phyloP scores from a whole-genome alignment of 2,113 vertebrate species.

The Sinocyclocheilus anshuiensis region DNA sequence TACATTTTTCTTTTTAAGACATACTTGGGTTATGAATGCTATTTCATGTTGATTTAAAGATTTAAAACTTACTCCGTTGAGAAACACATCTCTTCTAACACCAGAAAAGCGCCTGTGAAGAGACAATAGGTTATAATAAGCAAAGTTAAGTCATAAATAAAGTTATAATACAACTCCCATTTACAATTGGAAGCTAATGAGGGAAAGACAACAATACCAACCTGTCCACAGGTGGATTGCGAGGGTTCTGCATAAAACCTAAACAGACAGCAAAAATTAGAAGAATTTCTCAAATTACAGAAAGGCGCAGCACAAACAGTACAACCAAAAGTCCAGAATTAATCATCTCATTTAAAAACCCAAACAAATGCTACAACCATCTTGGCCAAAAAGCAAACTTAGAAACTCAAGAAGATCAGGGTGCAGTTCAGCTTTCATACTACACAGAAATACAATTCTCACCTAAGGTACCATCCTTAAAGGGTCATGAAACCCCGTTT shows the following conservation, averaged over 20 bases:
- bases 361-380: not conserved
- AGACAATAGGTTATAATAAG: slow-evolving; percentile 63
- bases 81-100: slow-evolving; percentile 93
- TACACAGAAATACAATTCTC: not conserved
- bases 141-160: slow-evolving; percentile 55
- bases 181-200: slow-evolving; percentile 8
- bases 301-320: not conserved
- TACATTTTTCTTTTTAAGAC: not conserved
- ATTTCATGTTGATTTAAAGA: not conserved
- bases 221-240: slow-evolving; percentile 95
- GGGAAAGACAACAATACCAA: slow-evolving; percentile 67
- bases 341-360: not conserved
- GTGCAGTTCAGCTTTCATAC: not conserved
- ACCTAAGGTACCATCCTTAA: not conserved
- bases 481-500: no score
- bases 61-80: slow-evolving; percentile 91
- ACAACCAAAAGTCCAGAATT: not conserved
- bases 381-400: not conserved
- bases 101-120: slow-evolving; percentile 92
- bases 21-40: not conserved
- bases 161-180: slow-evolving; percentile 59
- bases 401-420: not conserved
- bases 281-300: slow-evolving; percentile 4
- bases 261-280: slow-evolving; percentile 71
- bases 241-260: slow-evolving; percentile 98